phyloP scores from a whole-genome alignment of 2,888 invertebrate genomes.

The Ectemnius continuus region DNA sequence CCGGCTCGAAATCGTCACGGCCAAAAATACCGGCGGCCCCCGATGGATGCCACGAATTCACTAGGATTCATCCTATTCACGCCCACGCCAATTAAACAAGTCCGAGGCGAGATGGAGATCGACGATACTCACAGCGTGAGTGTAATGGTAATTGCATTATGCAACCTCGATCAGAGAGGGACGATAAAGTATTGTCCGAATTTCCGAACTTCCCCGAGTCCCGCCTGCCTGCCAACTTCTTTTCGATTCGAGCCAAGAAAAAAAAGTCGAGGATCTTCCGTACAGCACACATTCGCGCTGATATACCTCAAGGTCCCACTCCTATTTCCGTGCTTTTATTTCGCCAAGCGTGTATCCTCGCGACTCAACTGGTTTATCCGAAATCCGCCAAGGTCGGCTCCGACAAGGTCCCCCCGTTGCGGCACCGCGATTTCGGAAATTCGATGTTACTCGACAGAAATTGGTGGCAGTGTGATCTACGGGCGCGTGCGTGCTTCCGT shows the following conservation, averaged over 20 bases:
- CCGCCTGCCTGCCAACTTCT: conserved; percentile 3
- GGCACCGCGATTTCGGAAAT: conserved; percentile 24
- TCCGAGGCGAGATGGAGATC: conserved; percentile 12
- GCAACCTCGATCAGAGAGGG: conserved; percentile 55
- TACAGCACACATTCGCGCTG: background rate
- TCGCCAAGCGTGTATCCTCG: conserved; percentile 21
- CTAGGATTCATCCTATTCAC: conserved; percentile 50
- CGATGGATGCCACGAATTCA: conserved; percentile 34
- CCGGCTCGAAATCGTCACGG: conserved; percentile 41
- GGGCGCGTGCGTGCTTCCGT: background rate
- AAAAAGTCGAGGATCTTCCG: conserved; percentile 17
- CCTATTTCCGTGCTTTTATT: conserved; percentile 36
- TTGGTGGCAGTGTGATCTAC: conserved; percentile 10
- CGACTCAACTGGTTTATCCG: conserved; percentile 17
- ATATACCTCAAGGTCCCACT: conserved; percentile 31
- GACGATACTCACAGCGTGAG: conserved; percentile 25
- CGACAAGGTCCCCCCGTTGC: background rate
- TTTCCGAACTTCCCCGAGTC: background rate
- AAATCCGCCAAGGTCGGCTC: conserved; percentile 18
- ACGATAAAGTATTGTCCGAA: conserved; percentile 51
- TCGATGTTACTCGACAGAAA: conserved; percentile 5
- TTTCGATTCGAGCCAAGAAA: background rate
- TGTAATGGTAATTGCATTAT: conserved; percentile 62
- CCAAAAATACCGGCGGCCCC: conserved; percentile 45
- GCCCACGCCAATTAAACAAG: conserved; percentile 52